Evolutionary conservation across 2,888 invertebrate species (phyloP), one percentile per base, ranked within the genome.

Genomic region (Linnaemya tessellans): DNA sequence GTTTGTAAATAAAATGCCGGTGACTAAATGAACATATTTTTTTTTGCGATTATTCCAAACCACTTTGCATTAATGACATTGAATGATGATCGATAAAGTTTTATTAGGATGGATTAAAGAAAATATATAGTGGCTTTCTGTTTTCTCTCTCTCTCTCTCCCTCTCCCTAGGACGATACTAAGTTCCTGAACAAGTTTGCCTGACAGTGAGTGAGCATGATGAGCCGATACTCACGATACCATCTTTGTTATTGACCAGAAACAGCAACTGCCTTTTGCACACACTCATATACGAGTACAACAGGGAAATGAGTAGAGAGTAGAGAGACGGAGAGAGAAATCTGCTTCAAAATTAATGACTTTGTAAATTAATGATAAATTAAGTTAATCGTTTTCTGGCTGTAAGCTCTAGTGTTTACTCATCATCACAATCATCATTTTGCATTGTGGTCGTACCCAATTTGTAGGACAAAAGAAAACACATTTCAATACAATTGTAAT

Each of bases 281-380:
- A 25, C 11, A 38, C 15, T 54, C 60, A 18, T 11, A 49, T 7
- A 13, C 35, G 30, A 0, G 38, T 43, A 58, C 30, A 25, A 41
- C 18, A 30, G 8, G 1, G 18, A 60, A 20, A 20, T 18, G 35
- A 18, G 3, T 18, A 7, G 4, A 35, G 5, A 8, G 8, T 15
- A 56, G 64, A 35, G 7, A 56, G 46, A 54, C 13, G 65, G 35
- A 20, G 46, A 62, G 43, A 56, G 74, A 77, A 25, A 51, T 18
- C 56, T 80, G 58, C 70, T 85, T 81, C 81, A 79, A 85, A 81
- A 85, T 85, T 79, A 81, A 85, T 85, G 82, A 75, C 70, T 70
- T 79, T 54, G 64, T 82, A 64, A 81, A 85, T 85, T 80, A 82
- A 85, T 85, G 82, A 85, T 79, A 79, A 74, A 75, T 82, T 82